Evolutionary conservation across 2,888 invertebrate genomes (phyloP).

Genomic region (Cephus pulcher): DNA sequence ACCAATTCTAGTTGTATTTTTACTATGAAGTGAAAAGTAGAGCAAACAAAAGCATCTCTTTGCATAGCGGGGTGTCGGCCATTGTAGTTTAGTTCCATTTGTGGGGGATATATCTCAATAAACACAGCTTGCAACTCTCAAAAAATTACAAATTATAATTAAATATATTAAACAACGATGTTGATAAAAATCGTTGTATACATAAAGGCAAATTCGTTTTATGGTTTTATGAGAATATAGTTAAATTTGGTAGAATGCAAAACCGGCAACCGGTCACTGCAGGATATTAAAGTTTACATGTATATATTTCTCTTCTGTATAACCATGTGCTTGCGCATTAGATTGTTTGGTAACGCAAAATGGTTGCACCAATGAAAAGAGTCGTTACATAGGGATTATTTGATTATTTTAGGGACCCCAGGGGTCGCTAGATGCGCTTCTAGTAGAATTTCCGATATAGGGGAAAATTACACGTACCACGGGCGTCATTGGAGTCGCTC

Average conservation of each 20-base stretch:
- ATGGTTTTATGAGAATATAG: neutral
- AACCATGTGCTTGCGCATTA: neutral
- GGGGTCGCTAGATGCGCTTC: neutral
- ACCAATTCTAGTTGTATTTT: neutral
- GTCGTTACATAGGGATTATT: neutral
- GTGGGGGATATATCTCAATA: neutral
- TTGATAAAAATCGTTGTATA: neutral
- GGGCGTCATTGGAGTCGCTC: constrained; percentile 36
- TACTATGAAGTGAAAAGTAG: neutral
- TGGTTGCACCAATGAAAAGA: neutral
- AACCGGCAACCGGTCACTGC: neutral
- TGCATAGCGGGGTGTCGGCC: neutral
- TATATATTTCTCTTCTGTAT: neutral
- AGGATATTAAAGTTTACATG: neutral
- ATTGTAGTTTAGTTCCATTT: neutral
- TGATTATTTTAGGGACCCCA: neutral
- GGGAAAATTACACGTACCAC: neutral
- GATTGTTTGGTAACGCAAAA: neutral
- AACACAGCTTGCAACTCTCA: neutral
- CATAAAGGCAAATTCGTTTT: neutral
- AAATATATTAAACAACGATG: neutral
- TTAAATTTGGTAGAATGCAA: neutral
- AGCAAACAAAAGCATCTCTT: neutral
- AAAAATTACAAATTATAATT: neutral
- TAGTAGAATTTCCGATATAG: neutral